A percentile compares a stretch with the other conserved stretches of the same genome.
These are phyloP conservation scores for Chesias legatella DNA, from an alignment of 2,888 invertebrate genomes.

Conservation along the genomic window DNA sequence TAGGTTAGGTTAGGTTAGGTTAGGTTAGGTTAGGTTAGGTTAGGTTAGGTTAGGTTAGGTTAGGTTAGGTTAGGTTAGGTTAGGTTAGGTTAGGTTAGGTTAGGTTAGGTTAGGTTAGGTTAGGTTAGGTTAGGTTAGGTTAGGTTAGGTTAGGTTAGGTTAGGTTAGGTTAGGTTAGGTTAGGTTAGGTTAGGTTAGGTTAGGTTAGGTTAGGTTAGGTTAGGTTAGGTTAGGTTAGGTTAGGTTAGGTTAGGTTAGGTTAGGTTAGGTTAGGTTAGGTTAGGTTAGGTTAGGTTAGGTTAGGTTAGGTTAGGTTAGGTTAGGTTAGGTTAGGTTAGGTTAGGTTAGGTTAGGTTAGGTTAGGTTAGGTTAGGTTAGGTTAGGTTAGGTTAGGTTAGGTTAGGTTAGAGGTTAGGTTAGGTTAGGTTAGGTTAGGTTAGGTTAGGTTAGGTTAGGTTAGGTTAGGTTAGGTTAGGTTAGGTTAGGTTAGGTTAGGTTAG, in stretches of 20 bases:
- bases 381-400: slow-evolving; percentile 16
- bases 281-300: slow-evolving; percentile 23
- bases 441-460: slow-evolving; percentile 15
- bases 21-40: slow-evolving; percentile 15
- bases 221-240: slow-evolving; percentile 17
- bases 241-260: slow-evolving; percentile 19
- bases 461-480: slow-evolving; percentile 10
- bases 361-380: slow-evolving; percentile 21
- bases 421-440: slow-evolving; percentile 13
- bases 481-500: slow-evolving; percentile 13
- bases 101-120: slow-evolving; percentile 24
- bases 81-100: slow-evolving; percentile 25
- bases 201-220: slow-evolving; percentile 9
- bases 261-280: slow-evolving; percentile 21
- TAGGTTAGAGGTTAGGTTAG: slow-evolving; percentile 12
- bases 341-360: slow-evolving; percentile 25
- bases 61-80: slow-evolving; percentile 24
- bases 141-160: slow-evolving; percentile 21
- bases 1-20: slow-evolving; percentile 15
- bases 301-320: slow-evolving; percentile 26
- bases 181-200: slow-evolving; percentile 18
- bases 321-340: slow-evolving; percentile 25
- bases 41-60: slow-evolving; percentile 18
- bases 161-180: slow-evolving; percentile 21
- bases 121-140: slow-evolving; percentile 21